phyloP scores from a whole-genome alignment of 2,797 vertebrate species.

The Coccyzus lansbergi region DNA sequence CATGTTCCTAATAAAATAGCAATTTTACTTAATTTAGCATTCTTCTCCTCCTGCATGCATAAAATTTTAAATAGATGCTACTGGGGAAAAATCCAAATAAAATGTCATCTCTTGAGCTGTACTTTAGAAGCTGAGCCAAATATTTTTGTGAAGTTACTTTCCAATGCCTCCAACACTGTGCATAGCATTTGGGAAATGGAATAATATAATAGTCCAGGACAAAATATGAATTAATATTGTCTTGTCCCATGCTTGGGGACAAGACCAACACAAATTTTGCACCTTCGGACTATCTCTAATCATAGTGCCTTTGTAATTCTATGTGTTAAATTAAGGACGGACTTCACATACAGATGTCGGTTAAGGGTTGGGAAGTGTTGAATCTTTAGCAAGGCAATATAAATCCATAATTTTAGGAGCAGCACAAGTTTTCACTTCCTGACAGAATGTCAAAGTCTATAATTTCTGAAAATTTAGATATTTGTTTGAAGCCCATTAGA shows the following conservation, averaged over 20 bases:
- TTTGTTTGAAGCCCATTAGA: background rate
- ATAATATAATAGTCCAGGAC: background rate
- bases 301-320: background rate
- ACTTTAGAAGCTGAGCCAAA: background rate
- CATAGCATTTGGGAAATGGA: background rate
- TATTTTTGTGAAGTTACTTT: background rate
- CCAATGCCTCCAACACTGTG: background rate
- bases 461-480: background rate
- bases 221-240: background rate
- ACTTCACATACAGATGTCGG: background rate
- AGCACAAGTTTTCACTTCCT: background rate
- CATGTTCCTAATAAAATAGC: background rate
- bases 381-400: background rate
- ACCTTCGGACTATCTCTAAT: background rate
- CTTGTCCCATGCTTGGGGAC: background rate
- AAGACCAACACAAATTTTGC: background rate
- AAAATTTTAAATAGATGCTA: conserved; percentile 4
- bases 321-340: background rate
- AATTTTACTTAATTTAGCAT: background rate
- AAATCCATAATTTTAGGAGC: background rate
- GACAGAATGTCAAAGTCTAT: background rate
- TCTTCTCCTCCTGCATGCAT: conserved; percentile 16
- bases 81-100: background rate
- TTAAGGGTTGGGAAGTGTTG: background rate
- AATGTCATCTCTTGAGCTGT: background rate